Base-by-base conservation (phyloP, 37 sponge, comb jelly and placozoan genomes). In the Beroe ovata region DNA sequence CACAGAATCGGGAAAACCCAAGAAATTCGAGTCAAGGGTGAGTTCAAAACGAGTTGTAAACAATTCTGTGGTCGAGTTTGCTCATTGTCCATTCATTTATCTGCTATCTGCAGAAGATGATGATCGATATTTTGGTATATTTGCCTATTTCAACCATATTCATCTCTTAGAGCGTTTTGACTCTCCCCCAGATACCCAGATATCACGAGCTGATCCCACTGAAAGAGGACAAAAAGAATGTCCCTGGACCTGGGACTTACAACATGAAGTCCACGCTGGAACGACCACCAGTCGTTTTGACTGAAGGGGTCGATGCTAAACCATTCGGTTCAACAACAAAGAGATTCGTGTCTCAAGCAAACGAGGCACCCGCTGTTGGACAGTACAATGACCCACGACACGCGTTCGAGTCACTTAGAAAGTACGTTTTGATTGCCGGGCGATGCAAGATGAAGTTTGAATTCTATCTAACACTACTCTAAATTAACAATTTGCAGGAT, bases 191-290 rank as follows among this genome's bases (percentile, higher is more conserved):
- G 93, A 59, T 95, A 0, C 95, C 94, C 19, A 72, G 96, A 8
- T 95, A 95, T 59, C 93, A 94, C 89, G 94, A 94, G 38, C 59
- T 94, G 3, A 63, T 95, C 35, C 30, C 93, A 16, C 89, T 91
- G 36, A 62, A 90, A 60, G 96, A 93, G 37, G 89, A 91, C 63
- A 93, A 91, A 40, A 95, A 95, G 93, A 91, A 60, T 25, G 71
- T 91, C 19, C 97, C 97, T 20, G 97, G 97, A 14, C 97, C 97
- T 42, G 97, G 97, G 0, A 60, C 92, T 72, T 97, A 97, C 72
- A 88, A 92, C 1, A 90, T 94, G 25, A 88, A 37, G 28, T 77
- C 84, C 72, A 40, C 60, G 29, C 29, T 71, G 72, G 88, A 92
- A 0, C 90, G 71, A 2, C 81, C 72, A 41, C 30, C 34, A 1